A percentile compares a stretch with the other conserved stretches of the same genome.
These are phyloP conservation scores for Proctacanthus coquilletti DNA, from an alignment of 1,140 invertebrate species.

Conservation along the genomic window DNA sequence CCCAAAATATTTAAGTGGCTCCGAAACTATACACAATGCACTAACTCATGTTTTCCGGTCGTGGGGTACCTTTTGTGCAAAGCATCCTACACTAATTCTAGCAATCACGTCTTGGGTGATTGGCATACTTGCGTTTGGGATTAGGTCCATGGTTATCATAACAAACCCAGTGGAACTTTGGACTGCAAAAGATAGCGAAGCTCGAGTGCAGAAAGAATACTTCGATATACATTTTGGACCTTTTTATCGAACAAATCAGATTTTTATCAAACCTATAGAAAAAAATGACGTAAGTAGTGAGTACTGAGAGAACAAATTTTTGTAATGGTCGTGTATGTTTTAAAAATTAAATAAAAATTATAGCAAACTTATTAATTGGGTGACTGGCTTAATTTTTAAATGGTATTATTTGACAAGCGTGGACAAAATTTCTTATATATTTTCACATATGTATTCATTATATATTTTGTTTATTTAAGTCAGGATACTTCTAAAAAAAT, in stretches of 20 bases:
- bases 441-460: no score
- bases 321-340: no score
- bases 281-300: constrained; percentile 15
- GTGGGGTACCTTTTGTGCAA: constrained; percentile 45
- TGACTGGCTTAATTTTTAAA: no score
- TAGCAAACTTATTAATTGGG: no score
- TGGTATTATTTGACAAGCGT: no score
- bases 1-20: constrained; percentile 12
- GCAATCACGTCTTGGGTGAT: constrained; percentile 39
- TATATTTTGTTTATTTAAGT: constrained; percentile 1
- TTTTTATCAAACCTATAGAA: constrained; percentile 41
- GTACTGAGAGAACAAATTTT: no score
- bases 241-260: constrained; percentile 82
- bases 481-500: background rate
- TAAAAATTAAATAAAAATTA: no score
- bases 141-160: constrained; percentile 47
- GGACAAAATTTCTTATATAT: no score
- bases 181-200: constrained; percentile 59
- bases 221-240: constrained; percentile 72
- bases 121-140: constrained; percentile 44
- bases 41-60: constrained; percentile 35
- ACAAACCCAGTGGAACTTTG: constrained; percentile 81
- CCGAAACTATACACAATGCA: constrained; percentile 28
- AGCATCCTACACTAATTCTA: constrained; percentile 42
- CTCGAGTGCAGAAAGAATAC: constrained; percentile 65